Base-by-base conservation (phyloP, 2,888 invertebrate species). In the Coremacera marginata region DNA sequence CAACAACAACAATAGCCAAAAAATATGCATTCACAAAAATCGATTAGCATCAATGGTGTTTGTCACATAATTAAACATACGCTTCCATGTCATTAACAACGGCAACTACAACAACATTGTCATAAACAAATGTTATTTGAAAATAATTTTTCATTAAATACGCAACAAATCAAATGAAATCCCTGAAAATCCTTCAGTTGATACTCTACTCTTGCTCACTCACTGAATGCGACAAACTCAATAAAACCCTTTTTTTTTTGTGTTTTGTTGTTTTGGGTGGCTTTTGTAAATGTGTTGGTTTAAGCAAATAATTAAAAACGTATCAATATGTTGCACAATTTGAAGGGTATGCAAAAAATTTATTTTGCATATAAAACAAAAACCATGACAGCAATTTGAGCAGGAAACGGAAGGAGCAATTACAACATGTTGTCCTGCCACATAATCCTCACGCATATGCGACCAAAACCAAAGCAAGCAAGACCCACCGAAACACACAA, bases 271-370 rank as follows among this genome's bases (percentile, higher is more conserved):
- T 63, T 49, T 16, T 14, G 51, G 44, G 14, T 72, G 60, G 9
- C 65, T 31, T 19, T 37, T 65, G 65, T 65, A 65, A 19, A 49
- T 19, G 44, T 37, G 68, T 68, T 62, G 22, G 68, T 19, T 63
- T 16, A 31, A 55, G 65, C 65, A 55, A 74, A 65, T 77, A 77
- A 77, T 77, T 77, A 77, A 77, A 77, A 72, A 67, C 77, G 72
- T 60, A 72, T 62, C 77, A 72, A 77, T 72, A 72, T 72, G 72
- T 72, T 72, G 72, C 65, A 60, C 84, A 83, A 86, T 85, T 85
- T 5, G 51, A 16, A 63, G 74, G 14, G 34, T 25, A 25, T 25
- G 49, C 19, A 57, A 70, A n/a, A 71, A 55, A n/a, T 11, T 16
- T n/a, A 68, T 11, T 25, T 11, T 19, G 51, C 9, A 8, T 27